These are phyloP conservation scores for Reticulitermes lucifugus DNA, from an alignment of 2,888 invertebrate species.

Conservation along the genomic window DNA sequence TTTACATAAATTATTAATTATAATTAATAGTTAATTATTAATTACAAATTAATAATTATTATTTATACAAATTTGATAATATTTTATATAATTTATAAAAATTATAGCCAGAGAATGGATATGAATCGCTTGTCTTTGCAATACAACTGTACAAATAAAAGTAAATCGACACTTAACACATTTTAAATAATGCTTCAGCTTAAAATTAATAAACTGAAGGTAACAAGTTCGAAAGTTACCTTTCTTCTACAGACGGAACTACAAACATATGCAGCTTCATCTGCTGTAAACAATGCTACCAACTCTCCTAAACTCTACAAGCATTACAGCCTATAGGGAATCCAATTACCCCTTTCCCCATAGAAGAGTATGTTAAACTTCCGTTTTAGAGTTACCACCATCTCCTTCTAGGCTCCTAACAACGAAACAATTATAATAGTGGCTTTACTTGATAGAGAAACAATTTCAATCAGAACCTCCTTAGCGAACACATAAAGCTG, in stretches of 20 bases:
- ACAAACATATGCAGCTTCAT: neutral
- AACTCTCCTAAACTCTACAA: constrained; percentile 7
- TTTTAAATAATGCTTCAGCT: no score
- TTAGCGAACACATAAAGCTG: constrained; percentile 41
- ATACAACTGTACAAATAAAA: no score
- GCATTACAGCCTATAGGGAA: constrained; percentile 32
- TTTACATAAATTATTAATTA: no score
- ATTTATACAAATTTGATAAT: no score
- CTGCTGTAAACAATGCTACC: neutral
- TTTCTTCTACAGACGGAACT: neutral
- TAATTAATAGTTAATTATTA: no score
- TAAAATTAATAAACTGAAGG: no score
- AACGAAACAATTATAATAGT: constrained; percentile 47
- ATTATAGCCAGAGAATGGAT: no score
- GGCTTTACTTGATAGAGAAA: constrained; percentile 50
- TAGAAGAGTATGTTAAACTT: constrained; percentile 48
- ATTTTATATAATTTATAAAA: no score
- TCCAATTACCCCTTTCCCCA: constrained; percentile 42
- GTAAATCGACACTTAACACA: no score
- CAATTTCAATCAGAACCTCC: constrained; percentile 50
- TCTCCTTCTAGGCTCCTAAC: constrained; percentile 32
- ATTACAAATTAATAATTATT: no score
- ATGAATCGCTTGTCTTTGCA: no score
- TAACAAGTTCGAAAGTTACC: neutral
- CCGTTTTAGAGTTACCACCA: constrained; percentile 42